Percentiles rank a stretch among this genome's conserved stretches.
phyloP scores from a whole-genome alignment of 2,888 invertebrate genomes.

The Drosophila rubida region DNA sequence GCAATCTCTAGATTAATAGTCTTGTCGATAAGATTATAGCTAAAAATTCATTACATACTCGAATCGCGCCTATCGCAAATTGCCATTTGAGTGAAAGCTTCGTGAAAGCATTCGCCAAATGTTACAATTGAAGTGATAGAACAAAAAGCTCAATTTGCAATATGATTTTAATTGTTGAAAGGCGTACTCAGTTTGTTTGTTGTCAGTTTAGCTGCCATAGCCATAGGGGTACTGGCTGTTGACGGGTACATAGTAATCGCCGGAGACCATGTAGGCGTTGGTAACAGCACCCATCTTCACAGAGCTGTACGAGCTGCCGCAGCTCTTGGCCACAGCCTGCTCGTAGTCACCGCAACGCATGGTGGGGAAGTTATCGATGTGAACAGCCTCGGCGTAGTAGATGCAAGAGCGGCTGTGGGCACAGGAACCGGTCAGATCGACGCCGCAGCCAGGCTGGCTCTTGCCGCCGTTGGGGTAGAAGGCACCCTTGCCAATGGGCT shows the following conservation, averaged over 20 bases:
- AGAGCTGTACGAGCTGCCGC: slow-evolving; percentile 71
- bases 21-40: slow-evolving; percentile 31
- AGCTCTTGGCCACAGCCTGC: slow-evolving; percentile 77
- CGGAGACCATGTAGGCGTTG: slow-evolving; percentile 75
- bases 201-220: slow-evolving; percentile 43
- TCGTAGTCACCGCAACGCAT: slow-evolving; percentile 66
- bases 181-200: slow-evolving; percentile 20
- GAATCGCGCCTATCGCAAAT: neutral
- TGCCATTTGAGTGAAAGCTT: slow-evolving; percentile 29
- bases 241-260: slow-evolving; percentile 80
- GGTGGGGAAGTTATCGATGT: slow-evolving; percentile 69
- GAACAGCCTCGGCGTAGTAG: slow-evolving; percentile 85
- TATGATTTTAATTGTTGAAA: slow-evolving; percentile 25
- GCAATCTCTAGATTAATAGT: slow-evolving; percentile 1
- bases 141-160: slow-evolving; percentile 1
- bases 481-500: slow-evolving; percentile 85
- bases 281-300: slow-evolving; percentile 74
- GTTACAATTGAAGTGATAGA: neutral
- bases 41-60: neutral
- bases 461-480: slow-evolving; percentile 86
- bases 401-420: slow-evolving; percentile 84
- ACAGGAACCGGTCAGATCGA: slow-evolving; percentile 83
- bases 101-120: neutral
- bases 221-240: slow-evolving; percentile 73
- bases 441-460: slow-evolving; percentile 86